These are phyloP conservation scores for Sycophila sp. DNA, from an alignment of 1,140 invertebrate species.

Conservation along the genomic window DNA sequence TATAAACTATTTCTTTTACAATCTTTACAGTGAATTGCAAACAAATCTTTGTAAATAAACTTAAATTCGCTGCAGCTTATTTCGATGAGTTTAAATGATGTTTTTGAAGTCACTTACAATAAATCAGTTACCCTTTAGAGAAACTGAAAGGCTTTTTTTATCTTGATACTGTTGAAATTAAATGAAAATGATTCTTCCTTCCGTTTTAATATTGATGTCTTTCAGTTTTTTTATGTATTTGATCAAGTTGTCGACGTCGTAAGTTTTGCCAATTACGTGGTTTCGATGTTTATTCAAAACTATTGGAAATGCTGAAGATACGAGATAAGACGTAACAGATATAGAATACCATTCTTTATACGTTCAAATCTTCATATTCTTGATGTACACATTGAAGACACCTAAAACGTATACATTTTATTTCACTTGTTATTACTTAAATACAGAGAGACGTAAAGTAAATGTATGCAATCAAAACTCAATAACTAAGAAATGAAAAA, in stretches of 20 bases:
- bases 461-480: neutral
- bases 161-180: neutral
- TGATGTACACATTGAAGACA: neutral
- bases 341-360: slow-evolving; percentile 71
- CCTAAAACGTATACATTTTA: neutral
- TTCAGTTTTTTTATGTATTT: slow-evolving; percentile 46
- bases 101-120: too few species aligned
- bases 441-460: too few species aligned
- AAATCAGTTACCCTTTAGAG: too few species aligned
- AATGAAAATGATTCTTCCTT: slow-evolving; percentile 18
- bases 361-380: slow-evolving; percentile 62
- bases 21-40: too few species aligned
- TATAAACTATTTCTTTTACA: too few species aligned
- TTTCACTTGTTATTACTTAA: neutral
- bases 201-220: neutral
- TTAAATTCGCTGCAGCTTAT: too few species aligned
- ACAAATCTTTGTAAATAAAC: too few species aligned
- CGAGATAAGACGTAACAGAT: slow-evolving; percentile 71
- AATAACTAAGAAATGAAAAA: neutral
- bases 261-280: slow-evolving; percentile 38
- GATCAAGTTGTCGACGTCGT: slow-evolving; percentile 42
- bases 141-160: neutral
- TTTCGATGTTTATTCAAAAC: slow-evolving; percentile 47
- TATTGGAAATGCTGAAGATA: slow-evolving; percentile 67
- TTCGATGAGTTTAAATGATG: too few species aligned